Base-by-base conservation (phyloP, 2,888 invertebrate species). In the Didymodactylos carnosus region DNA sequence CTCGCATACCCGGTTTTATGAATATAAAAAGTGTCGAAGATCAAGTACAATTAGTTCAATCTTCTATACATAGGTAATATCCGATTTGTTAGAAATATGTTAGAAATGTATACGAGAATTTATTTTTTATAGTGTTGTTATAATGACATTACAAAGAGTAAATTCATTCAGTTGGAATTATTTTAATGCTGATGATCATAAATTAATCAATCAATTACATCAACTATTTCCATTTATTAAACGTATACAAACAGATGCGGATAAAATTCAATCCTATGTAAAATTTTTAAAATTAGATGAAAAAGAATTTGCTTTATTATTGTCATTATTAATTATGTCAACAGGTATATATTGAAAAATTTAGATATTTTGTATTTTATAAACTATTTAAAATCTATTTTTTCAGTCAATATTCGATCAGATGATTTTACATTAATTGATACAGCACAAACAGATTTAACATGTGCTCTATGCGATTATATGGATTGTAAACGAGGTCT, bases 241-340 rank as follows among this genome's bases (percentile, higher is more conserved):
- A 25, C 49, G 41, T 13, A 71, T 49, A 49, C n/a, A 25, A 29
- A 41, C 39, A 51, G 70, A 70, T 41, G 49, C 70, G 46, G 49
- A 71, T 35, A 73, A 40, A 23, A 40, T 73, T 29, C 70, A 73
- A 29, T 39, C 49, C 29, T 70, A 70, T 40, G 49, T 73, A 29
- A 49, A 70, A 73, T 46, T 49, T 41, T 73, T 73, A 40, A 73
- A 73, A 70, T 49, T 73, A 7, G 73, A 73, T 27, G 73, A 73
- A 13, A 73, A 73, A 73, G 73, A 73, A 53, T 73, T 70, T 29
- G 46, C 73, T 25, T 35, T 73, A 16, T 73, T 70, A 13, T 46
- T 70, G 39, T 46, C 73, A 16, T 41, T 73, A 41, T n/a, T 73
- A 39, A 49, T 73, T 27, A 51, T 73, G 23, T 73, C 73, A 49